Evolutionary conservation across 2,797 vertebrate genomes (phyloP).

Genomic region (Cirrhinus molitorella): DNA sequence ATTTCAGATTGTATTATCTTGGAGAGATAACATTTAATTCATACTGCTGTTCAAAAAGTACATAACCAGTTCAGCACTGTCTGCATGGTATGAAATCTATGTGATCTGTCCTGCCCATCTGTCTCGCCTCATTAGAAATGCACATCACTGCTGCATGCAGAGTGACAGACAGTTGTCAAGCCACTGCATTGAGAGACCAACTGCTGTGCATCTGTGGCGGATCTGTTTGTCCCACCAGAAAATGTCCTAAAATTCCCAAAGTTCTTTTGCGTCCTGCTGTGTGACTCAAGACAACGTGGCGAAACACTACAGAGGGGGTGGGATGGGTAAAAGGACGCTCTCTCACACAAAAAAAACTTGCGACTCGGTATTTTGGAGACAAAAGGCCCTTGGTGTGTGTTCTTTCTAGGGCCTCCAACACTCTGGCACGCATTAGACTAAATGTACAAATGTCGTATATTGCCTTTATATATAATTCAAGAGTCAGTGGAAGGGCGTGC

Average conservation of each 20-base stretch:
- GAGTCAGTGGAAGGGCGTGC: conserved; percentile 16
- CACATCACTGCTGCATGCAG: not conserved
- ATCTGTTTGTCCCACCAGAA: conserved; percentile 43
- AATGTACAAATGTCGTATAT: conserved; percentile 20
- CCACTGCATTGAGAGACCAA: conserved; percentile 4
- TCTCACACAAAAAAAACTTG: conserved; percentile 45
- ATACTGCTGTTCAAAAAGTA: not conserved
- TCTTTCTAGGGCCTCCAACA: conserved; percentile 28
- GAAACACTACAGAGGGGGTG: conserved; percentile 67
- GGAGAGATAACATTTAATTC: not conserved
- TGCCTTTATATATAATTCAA: conserved; percentile 10
- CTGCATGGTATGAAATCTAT: not conserved
- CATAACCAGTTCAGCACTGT: not conserved
- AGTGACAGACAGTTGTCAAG: conserved; percentile 48
- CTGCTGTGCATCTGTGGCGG: conserved; percentile 10
- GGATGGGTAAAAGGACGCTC: conserved; percentile 55
- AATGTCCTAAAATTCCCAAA: conserved; percentile 71
- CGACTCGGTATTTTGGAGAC: conserved; percentile 34
- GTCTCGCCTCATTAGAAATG: conserved; percentile 7
- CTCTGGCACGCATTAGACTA: conserved; percentile 7
- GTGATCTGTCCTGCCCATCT: not conserved
- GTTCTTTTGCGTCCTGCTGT: conserved; percentile 72
- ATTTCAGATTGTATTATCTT: not conserved
- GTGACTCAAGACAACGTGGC: conserved; percentile 77
- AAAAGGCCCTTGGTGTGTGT: conserved; percentile 51